Base-by-base conservation (phyloP, 1,140 invertebrate species). In the Trachelipus rathkii region DNA sequence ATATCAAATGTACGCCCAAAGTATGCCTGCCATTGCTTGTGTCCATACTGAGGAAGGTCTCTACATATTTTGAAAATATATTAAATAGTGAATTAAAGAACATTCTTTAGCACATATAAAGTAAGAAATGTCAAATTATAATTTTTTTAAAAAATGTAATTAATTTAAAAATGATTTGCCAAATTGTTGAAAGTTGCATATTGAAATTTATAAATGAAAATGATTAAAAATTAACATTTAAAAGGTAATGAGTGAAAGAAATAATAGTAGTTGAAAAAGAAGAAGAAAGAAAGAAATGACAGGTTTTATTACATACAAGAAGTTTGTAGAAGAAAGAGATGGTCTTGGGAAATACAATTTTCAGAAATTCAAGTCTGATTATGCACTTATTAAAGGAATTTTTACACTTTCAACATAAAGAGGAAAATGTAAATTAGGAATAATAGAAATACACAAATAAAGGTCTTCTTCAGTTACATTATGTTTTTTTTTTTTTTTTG, bases 11-110 rank as follows among this genome's bases (percentile, higher is more conserved):
- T 97, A 77, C 95, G 89, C 10, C 94, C 95, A 88, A 98, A 99
- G 86, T 98, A 97, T 9, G 93, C 92, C 87, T 98, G 95, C 96
- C 96, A 98, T 85, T 97, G 95, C 85, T 96, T 96, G 86, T 97
- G 95, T 10, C 96, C 96, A 87, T 97, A 98, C 85, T 97, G 94
- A 60, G 95, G 96, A 81, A 98, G 87, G 87, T 98, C 95, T 84
- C 95, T 95, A 33, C 1, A 33, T 33, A 33, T 33, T 33, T 33
- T 33, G 1, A 6, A 6, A 33, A 33, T n/a, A 33, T 6, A 33
- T 33, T 33, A 33, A 33, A 33, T 3, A 33, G 6, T 33, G 33
- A 33, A 33, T 33, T 33, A 33, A 33, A 33, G 6, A 33, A 33
- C 33, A 33, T 33, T 33, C n/a, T 33, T 33, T 3, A 33, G 6